Evolutionary conservation across 2,888 invertebrate species (phyloP), one percentile per base, ranked within the genome.

Genomic region (Macroteleia sp.): DNA sequence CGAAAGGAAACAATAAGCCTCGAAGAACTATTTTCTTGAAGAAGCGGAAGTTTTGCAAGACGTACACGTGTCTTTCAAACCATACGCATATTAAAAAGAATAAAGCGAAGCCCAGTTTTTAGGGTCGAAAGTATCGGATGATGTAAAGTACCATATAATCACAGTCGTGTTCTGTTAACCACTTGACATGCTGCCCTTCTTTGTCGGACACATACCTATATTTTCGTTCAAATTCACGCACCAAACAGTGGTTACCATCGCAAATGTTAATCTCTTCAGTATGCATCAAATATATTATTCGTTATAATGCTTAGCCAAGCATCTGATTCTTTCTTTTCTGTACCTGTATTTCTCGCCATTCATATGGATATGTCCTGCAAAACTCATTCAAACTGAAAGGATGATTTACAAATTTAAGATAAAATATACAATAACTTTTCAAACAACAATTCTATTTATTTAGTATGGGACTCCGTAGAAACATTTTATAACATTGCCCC

Each of bases 81-180:
- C 20, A 56, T 22, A 39, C 14, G 14, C 12, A 16, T 36, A 41
- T 36, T 22, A 41, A 57, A 61, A 54, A 28, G 66, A 70, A 61
- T 39, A 48, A 74, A 59, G 28, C 34, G 34, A 67, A 32, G 67
- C 22, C 10, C 2, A 8, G 19, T 70, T 67, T 64, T 69, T 61
- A 36, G 44, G 46, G 61, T 39, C 20, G 52, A 62, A 70, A 57
- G 69, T 66, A 74, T 64, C 57, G 67, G 39, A 66, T 64, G 70
- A 74, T 56, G 46, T 64, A 69, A 61, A 69, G 73, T 78, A 78
- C 64, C 74, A 52, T 74, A 61, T 78, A 78, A 78, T 78, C 78
- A 74, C 74, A 32, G 59, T 32, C 36, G 52, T 61, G 59, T 62
- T 62, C 59, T 39, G 59, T 12, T 70, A 70, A 66, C 73, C 73